Conservation (phyloP, 2,113 vertebrate genomes). For the Paedocypris sp. region DNA sequence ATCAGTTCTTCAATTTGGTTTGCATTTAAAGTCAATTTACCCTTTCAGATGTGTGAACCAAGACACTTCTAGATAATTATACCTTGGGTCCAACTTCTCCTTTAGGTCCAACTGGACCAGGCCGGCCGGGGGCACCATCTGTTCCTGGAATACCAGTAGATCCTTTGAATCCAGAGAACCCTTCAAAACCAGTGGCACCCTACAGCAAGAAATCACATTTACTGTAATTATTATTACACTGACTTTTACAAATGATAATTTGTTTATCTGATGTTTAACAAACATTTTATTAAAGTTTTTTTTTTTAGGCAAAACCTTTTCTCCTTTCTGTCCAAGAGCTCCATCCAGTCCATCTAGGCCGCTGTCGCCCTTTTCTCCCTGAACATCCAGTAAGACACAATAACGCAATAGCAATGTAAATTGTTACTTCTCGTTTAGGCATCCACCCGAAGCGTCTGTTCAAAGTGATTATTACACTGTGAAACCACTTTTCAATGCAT, state of each 20-base stretch:
- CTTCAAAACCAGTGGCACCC: conserved; percentile 68
- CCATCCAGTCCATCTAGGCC: conserved; percentile 59
- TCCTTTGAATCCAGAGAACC: conserved; percentile 75
- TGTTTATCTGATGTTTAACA: no score
- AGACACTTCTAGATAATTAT: background rate
- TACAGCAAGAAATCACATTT: conserved; percentile 30
- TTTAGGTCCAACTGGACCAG: conserved; percentile 52
- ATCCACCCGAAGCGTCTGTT: no score
- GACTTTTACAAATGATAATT: background rate
- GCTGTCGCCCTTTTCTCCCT: conserved; percentile 66
- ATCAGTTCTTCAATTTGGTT: no score
- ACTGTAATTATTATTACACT: no score
- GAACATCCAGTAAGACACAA: background rate
- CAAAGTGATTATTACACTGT: no score
- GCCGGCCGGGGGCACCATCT: conserved; percentile 49
- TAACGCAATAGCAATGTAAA: no score
- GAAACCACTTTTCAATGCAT: no score
- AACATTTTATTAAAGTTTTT: no score
- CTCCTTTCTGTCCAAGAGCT: conserved; percentile 64
- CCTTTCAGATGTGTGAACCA: background rate
- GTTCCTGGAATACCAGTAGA: conserved; percentile 58
- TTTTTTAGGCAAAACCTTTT: no score
- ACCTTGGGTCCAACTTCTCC: conserved; percentile 68
- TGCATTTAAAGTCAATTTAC: no score
- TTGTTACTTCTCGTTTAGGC: no score